Percentiles rank a stretch among this genome's conserved stretches.
Evolutionary conservation across 2,888 invertebrate genomes (phyloP).

Genomic region (Incurvaria masculella): DNA sequence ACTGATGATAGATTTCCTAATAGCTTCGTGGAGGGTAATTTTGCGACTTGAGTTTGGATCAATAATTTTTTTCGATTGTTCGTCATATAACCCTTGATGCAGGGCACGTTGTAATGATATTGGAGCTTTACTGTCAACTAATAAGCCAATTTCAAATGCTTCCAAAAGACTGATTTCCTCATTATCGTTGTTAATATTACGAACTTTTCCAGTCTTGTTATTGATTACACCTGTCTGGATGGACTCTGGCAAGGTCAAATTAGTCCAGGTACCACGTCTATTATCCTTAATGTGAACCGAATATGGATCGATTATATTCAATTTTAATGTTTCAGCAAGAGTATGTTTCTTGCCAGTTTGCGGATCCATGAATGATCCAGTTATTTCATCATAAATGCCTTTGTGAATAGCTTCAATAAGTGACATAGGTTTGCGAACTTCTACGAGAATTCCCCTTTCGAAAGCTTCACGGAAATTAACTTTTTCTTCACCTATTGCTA

Average conservation of each 20-base stretch:
- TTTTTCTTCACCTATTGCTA: conserved; percentile 59
- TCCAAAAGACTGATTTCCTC: conserved; percentile 69
- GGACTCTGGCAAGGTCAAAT: conserved; percentile 75
- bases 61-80: conserved; percentile 73
- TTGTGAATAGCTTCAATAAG: conserved; percentile 79
- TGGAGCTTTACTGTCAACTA: conserved; percentile 78
- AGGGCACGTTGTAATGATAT: conserved; percentile 81
- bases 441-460: conserved; percentile 77
- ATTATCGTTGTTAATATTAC: conserved; percentile 63
- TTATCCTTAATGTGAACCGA: conserved; percentile 81
- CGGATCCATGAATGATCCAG: conserved; percentile 82
- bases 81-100: conserved; percentile 83
- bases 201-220: conserved; percentile 66
- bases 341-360: conserved; percentile 74
- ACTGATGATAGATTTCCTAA: conserved; percentile 76
- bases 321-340: conserved; percentile 77
- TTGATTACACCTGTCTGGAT: conserved; percentile 73
- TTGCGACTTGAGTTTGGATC: conserved; percentile 77
- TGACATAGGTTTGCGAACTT: conserved; percentile 77
- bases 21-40: conserved; percentile 80
- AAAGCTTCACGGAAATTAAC: conserved; percentile 83
- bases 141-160: conserved; percentile 75
- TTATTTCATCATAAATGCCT: conserved; percentile 72
- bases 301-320: conserved; percentile 78
- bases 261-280: conserved; percentile 70